Conservation (phyloP, 2,797 vertebrate species). For the Lagothrix lagotricha region DNA sequence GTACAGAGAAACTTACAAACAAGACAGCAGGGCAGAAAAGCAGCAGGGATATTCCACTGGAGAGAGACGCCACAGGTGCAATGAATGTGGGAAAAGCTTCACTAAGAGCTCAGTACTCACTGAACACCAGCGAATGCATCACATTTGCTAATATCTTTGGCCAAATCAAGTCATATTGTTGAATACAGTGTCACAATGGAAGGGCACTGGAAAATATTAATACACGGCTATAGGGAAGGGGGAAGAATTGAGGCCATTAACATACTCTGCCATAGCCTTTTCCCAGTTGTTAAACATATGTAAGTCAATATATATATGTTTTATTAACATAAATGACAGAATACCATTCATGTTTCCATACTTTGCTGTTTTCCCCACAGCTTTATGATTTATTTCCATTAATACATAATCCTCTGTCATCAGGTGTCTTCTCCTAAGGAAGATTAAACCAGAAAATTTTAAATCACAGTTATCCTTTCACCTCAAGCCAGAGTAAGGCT, state of each 20-base stretch:
- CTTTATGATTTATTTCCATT: not conserved
- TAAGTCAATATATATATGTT: not conserved
- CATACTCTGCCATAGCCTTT: not conserved
- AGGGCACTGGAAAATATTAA: not conserved
- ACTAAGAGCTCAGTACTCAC: not conserved
- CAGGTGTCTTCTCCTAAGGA: not conserved
- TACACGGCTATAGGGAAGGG: not conserved
- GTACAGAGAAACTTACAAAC: not conserved
- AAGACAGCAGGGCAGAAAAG: not conserved
- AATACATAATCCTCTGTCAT: not conserved
- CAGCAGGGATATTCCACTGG: not conserved
- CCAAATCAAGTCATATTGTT: not conserved
- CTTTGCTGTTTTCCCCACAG: not conserved
- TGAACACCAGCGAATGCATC: not conserved
- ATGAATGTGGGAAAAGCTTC: not conserved
- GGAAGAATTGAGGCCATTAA: not conserved
- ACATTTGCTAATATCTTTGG: not conserved
- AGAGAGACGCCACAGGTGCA: not conserved
- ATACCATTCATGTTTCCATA: not conserved
- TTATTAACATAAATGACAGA: not conserved
- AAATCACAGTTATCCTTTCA: not conserved
- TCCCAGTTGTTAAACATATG: not conserved
- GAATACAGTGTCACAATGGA: not conserved
- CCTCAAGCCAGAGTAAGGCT: not conserved
- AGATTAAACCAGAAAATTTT: not conserved